Percentiles rank a stretch among this genome's conserved stretches.
Conservation (phyloP, 2,888 invertebrate genomes). For the Trissoscelio sp. region DNA sequence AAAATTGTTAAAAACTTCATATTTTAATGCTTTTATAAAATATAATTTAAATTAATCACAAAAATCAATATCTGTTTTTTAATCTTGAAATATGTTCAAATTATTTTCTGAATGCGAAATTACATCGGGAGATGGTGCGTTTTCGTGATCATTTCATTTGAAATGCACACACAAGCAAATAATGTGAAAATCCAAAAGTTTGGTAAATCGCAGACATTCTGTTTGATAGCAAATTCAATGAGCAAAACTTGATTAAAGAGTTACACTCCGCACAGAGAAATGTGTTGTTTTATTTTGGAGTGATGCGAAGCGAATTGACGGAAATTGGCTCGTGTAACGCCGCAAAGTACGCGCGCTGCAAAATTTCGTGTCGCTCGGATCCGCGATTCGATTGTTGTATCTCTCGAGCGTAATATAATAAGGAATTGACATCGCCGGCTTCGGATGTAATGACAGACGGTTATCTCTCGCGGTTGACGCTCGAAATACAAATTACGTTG, state of each 20-base stretch:
- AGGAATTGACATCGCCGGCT: slow-evolving; percentile 40
- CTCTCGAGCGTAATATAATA: slow-evolving; percentile 39
- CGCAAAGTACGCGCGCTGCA: slow-evolving; percentile 26
- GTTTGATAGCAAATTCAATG: slow-evolving; percentile 7
- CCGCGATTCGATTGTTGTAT: slow-evolving; percentile 37
- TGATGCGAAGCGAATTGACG: slow-evolving; percentile 35
- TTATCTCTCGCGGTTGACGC: slow-evolving; percentile 37
- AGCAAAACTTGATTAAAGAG: slow-evolving; percentile 17
- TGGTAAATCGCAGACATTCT: slow-evolving; percentile 14
- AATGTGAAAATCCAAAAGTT: slow-evolving; percentile 4
- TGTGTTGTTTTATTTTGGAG: slow-evolving; percentile 29
- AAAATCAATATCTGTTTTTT: too few species aligned
- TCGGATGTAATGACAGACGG: slow-evolving; percentile 39
- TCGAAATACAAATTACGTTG: slow-evolving; percentile 43
- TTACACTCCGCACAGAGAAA: not conserved
- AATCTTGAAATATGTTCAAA: too few species aligned
- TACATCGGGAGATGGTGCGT: too few species aligned
- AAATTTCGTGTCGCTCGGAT: slow-evolving; percentile 31
- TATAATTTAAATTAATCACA: too few species aligned
- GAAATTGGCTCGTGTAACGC: slow-evolving; percentile 39
- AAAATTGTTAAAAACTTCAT: too few species aligned
- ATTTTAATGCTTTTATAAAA: too few species aligned
- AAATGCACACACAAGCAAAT: not conserved
- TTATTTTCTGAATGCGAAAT: too few species aligned
- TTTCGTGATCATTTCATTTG: too few species aligned